Evolutionary conservation across 2,888 invertebrate species (phyloP).

Genomic region (Myopa testacea): DNA sequence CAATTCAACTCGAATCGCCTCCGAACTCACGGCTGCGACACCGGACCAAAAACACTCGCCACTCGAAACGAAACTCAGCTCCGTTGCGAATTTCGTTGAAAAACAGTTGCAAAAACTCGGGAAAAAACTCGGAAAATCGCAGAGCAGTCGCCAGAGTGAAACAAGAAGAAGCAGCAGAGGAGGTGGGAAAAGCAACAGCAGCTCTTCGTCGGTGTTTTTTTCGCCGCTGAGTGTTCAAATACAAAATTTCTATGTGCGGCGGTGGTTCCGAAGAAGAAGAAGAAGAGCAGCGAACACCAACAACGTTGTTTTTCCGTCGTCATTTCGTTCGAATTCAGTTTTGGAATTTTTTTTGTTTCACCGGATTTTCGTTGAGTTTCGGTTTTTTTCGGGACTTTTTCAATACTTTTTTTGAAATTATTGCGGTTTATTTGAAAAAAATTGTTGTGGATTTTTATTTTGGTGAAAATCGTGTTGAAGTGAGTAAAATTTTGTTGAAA

Average conservation of each 20-base stretch:
- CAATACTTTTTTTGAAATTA: background rate
- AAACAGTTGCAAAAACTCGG: constrained; percentile 1
- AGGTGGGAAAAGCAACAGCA: constrained; percentile 40
- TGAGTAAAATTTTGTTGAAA: background rate
- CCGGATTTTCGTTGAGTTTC: background rate
- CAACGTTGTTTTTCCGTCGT: constrained; percentile 33
- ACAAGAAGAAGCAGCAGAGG: constrained; percentile 21
- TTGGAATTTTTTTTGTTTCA: background rate
- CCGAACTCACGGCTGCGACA: constrained; percentile 26
- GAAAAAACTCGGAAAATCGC: constrained; percentile 33
- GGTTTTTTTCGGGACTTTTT: background rate
- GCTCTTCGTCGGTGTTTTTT: constrained; percentile 26
- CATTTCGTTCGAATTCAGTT: constrained; percentile 9
- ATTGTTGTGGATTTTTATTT: constrained; percentile 1
- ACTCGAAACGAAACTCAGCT: constrained; percentile 25
- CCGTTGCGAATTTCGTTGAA: constrained; percentile 26
- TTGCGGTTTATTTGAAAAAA: background rate
- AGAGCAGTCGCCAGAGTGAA: constrained; percentile 15
- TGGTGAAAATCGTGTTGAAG: background rate
- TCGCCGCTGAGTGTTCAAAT: background rate
- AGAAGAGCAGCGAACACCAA: constrained; percentile 1
- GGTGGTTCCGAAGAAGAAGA: constrained; percentile 11
- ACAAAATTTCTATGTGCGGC: constrained; percentile 19
- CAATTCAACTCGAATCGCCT: constrained; percentile 28
- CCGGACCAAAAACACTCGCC: background rate